phyloP scores from a whole-genome alignment of 2,888 invertebrate genomes.

The Hirtodrosophila cameraria region DNA sequence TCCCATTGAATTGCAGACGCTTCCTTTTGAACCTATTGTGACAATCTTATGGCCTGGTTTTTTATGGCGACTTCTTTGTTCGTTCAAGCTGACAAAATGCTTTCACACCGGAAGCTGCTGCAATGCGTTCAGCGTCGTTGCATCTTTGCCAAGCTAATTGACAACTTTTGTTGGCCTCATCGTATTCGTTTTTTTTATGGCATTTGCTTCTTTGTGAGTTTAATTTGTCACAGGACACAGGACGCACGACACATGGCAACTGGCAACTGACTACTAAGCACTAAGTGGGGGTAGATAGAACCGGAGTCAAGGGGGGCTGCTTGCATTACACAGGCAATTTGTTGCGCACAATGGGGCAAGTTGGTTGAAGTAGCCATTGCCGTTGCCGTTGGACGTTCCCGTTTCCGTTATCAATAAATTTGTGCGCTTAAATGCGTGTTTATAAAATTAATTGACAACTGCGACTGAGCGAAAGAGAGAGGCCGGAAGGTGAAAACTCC shows the following conservation, averaged over 20 bases:
- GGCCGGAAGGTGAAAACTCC: constrained; percentile 29
- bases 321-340: constrained; percentile 74
- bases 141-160: constrained; percentile 58
- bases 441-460: constrained; percentile 65
- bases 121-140: constrained; percentile 70
- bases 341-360: constrained; percentile 63
- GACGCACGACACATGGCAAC: too few species aligned
- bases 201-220: constrained; percentile 50
- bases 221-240: constrained; percentile 70
- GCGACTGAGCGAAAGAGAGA: too few species aligned
- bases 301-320: constrained; percentile 21
- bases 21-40: constrained; percentile 18
- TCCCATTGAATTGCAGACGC: constrained; percentile 1
- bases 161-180: constrained; percentile 43
- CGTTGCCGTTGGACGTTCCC: constrained; percentile 23
- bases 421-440: constrained; percentile 66
- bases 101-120: constrained; percentile 76
- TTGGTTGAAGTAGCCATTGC: constrained; percentile 12
- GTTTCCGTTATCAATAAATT: constrained; percentile 74
- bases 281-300: constrained; percentile 1
- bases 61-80: constrained; percentile 44
- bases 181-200: constrained; percentile 59
- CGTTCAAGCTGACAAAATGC: constrained; percentile 71
- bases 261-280: constrained; percentile 23
- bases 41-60: neutral